Conservation (phyloP, 1,140 invertebrate species). For the Oryctes rhinoceros region DNA sequence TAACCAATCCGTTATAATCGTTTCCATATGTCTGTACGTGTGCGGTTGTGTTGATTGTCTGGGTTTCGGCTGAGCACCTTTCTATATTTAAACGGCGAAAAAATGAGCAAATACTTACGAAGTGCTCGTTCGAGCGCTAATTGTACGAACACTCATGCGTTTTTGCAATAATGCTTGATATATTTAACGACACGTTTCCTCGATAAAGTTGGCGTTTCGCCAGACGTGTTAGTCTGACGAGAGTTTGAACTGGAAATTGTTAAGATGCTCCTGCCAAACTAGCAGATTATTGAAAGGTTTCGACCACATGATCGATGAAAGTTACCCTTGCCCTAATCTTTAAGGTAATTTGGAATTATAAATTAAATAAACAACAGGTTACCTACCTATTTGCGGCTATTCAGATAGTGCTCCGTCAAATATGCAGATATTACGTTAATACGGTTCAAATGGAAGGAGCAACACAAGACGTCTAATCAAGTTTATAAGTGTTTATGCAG, state of each 20-base stretch:
- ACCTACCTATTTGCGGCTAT: background rate
- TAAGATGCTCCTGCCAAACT: background rate
- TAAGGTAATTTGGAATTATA: background rate
- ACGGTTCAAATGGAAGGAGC: background rate
- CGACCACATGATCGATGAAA: background rate
- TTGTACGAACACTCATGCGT: background rate
- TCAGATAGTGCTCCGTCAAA: background rate
- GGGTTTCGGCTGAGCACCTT: background rate
- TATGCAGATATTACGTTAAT: background rate
- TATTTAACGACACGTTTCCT: background rate
- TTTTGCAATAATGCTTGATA: constrained; percentile 9
- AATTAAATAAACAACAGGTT: no score
- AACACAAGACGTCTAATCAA: no score
- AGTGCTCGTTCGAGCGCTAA: background rate
- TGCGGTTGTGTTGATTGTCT: background rate
- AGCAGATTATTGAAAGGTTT: background rate
- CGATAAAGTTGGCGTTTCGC: background rate
- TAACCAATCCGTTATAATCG: background rate
- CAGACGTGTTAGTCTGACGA: background rate
- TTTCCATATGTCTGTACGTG: background rate
- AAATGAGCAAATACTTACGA: constrained; percentile 8
- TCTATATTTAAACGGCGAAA: constrained; percentile 3
- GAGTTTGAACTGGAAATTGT: background rate
- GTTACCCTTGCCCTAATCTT: background rate
- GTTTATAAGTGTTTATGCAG: no score